These are phyloP conservation scores for Strix occidentalis DNA, from an alignment of 2,797 vertebrate species.

Conservation along the genomic window DNA sequence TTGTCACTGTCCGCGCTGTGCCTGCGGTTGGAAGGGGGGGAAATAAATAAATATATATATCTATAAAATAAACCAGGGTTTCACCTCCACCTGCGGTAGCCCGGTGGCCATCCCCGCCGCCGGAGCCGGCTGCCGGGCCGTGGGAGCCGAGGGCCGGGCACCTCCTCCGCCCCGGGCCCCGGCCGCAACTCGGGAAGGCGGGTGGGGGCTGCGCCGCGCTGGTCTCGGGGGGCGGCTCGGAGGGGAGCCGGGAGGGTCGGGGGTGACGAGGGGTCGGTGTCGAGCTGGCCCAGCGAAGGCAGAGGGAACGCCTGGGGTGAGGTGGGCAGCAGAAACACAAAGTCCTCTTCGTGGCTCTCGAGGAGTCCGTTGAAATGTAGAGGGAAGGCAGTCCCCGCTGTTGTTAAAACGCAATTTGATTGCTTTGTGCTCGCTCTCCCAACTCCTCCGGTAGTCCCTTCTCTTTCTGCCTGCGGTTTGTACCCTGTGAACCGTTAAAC, in stretches of 20 bases:
- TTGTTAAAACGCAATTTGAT: neutral
- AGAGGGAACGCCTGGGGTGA: neutral
- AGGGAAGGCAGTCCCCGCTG: neutral
- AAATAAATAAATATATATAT: accelerated
- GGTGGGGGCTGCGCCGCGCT: neutral
- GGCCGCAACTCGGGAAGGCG: neutral
- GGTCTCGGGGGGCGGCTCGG: neutral
- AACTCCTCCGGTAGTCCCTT: neutral
- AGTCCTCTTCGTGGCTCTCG: neutral
- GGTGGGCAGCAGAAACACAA: neutral
- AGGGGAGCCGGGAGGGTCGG: neutral
- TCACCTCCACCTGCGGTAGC: accelerated
- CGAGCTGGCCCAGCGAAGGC: neutral
- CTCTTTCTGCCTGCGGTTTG: neutral
- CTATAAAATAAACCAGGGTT: neutral
- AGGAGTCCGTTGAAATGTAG: neutral
- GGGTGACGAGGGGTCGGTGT: neutral
- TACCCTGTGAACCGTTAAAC: neutral
- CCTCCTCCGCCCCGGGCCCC: neutral
- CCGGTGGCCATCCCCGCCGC: neutral
- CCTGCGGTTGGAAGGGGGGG: neutral
- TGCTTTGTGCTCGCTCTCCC: neutral
- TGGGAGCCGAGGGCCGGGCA: neutral
- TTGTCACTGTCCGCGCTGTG: neutral
- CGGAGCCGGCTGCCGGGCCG: neutral